Percentiles rank a stretch among this genome's conserved stretches.
These are phyloP conservation scores for Paedocypris sp. DNA, from an alignment of 2,113 vertebrate genomes.

Conservation along the genomic window DNA sequence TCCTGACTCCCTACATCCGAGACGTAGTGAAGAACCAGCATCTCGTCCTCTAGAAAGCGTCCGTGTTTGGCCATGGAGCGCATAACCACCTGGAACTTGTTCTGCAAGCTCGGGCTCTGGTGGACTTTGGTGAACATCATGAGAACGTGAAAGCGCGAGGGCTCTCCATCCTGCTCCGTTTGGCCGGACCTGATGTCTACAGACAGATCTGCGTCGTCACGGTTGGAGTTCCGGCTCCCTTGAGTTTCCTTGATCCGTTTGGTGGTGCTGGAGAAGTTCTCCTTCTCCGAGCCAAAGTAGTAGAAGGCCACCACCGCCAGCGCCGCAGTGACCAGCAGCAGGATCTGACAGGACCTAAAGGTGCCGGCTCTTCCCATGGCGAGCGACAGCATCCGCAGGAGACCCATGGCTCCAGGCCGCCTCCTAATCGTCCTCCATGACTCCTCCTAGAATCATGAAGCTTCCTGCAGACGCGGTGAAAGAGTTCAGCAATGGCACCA, in stretches of 20 bases:
- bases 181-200: conserved; percentile 42
- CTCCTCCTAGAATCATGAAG: no score
- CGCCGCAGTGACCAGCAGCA: conserved; percentile 70
- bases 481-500: no score
- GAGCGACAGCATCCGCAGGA: conserved; percentile 45
- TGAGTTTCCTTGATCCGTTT: conserved; percentile 72
- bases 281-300: conserved; percentile 76
- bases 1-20: conserved; percentile 70
- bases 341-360: conserved; percentile 61
- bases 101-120: conserved; percentile 64
- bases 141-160: conserved; percentile 64
- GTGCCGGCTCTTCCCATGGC: conserved; percentile 57
- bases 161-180: background rate
- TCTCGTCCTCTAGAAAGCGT: conserved; percentile 55
- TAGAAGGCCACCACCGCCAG: conserved; percentile 83
- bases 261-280: conserved; percentile 86
- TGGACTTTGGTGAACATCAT: conserved; percentile 92
- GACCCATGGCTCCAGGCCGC: conserved; percentile 52
- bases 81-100: conserved; percentile 66
- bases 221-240: conserved; percentile 55
- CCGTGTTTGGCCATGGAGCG: conserved; percentile 59
- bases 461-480: no score
- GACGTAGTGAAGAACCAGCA: conserved; percentile 61
- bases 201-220: conserved; percentile 56
- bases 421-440: no score